Percentiles rank a stretch among this genome's conserved stretches.
Evolutionary conservation across 2,113 vertebrate genomes (phyloP).

Genomic region (Stigmatopora nigra): DNA sequence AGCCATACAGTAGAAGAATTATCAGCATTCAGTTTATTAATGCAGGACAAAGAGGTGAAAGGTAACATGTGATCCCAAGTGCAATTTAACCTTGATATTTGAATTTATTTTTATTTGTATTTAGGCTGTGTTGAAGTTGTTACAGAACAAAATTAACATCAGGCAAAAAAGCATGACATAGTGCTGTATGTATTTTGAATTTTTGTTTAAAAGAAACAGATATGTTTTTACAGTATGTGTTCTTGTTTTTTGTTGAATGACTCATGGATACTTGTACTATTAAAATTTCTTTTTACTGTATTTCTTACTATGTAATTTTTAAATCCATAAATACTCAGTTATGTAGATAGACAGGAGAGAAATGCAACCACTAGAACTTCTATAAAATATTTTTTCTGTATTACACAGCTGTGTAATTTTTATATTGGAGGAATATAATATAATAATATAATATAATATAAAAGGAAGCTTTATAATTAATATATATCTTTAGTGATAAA

Average conservation of each 20-base stretch:
- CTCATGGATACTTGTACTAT: no score
- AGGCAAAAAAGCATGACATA: no score
- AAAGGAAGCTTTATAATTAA: no score
- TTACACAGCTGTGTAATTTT: no score
- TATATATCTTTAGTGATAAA: no score
- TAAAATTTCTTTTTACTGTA: no score
- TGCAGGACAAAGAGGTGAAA: background rate
- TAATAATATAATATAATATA: no score
- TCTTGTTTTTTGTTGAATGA: no score
- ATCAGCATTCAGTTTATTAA: conserved; percentile 44
- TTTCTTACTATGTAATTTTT: no score
- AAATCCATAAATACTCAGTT: background rate
- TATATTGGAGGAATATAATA: no score
- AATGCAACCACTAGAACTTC: background rate
- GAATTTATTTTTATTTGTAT: background rate
- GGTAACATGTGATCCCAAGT: background rate
- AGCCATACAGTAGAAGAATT: conserved; percentile 27
- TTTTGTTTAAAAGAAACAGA: background rate
- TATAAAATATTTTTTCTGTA: background rate
- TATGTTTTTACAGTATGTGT: background rate
- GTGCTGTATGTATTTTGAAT: no score
- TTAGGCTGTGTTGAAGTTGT: background rate
- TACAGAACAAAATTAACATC: conserved; percentile 14
- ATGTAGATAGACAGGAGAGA: background rate
- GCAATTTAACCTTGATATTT: conserved; percentile 1